Percentiles rank a stretch among this genome's conserved stretches.
Evolutionary conservation across 2,888 invertebrate species (phyloP).

Genomic region (Chesias legatella): DNA sequence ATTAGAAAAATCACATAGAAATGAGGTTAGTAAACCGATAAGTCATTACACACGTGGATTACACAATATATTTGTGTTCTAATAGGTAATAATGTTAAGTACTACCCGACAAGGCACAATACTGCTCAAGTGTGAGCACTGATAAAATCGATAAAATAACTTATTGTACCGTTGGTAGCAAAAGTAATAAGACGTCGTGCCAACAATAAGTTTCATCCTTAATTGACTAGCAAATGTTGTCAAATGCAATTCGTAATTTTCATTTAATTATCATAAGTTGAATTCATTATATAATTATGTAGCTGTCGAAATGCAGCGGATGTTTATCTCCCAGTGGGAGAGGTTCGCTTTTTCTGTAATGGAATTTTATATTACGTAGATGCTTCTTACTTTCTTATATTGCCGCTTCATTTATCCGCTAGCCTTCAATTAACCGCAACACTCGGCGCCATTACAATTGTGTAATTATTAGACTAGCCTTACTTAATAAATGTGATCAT

Average conservation of each 20-base stretch:
- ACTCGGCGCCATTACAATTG: slow-evolving; percentile 25
- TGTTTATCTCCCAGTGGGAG: neutral
- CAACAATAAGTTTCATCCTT: too few species aligned
- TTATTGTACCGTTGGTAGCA: too few species aligned
- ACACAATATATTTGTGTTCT: slow-evolving; percentile 34
- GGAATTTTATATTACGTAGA: too few species aligned
- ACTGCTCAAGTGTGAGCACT: too few species aligned
- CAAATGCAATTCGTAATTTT: too few species aligned
- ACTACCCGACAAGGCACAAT: slow-evolving; percentile 8
- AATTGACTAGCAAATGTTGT: too few species aligned
- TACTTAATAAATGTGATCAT: slow-evolving; percentile 58
- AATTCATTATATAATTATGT: neutral
- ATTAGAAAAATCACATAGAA: slow-evolving; percentile 15
- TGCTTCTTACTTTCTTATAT: too few species aligned
- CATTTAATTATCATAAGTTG: too few species aligned
- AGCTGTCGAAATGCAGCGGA: slow-evolving; percentile 4
- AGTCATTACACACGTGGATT: slow-evolving; percentile 37
- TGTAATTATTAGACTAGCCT: slow-evolving; percentile 29
- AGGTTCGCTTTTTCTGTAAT: too few species aligned
- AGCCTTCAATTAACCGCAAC: neutral
- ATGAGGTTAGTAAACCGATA: slow-evolving; percentile 39
- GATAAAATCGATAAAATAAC: too few species aligned
- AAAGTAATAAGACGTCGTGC: too few species aligned
- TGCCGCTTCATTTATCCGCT: too few species aligned
- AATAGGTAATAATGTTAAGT: slow-evolving; percentile 37